Percentiles rank a stretch among this genome's conserved stretches.
phyloP scores from a whole-genome alignment of 2,113 vertebrate species.

The Mirounga angustirostris region DNA sequence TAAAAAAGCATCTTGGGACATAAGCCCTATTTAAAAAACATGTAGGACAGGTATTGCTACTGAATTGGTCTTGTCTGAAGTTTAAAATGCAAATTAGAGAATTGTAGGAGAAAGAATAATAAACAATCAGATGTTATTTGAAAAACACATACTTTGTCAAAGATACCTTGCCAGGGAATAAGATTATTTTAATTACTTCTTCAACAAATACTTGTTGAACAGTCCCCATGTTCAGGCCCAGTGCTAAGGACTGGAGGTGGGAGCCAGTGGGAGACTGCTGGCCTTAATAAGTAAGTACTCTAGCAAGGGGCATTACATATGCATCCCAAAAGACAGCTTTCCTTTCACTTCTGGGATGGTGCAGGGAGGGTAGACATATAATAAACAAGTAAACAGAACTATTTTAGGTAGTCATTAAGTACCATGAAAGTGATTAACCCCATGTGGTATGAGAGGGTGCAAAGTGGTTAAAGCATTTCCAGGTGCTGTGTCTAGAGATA shows the following conservation, averaged over 20 bases:
- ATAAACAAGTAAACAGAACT: neutral
- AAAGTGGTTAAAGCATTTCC: neutral
- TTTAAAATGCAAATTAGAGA: conserved; percentile 35
- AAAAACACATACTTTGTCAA: neutral
- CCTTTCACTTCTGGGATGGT: neutral
- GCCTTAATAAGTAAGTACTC: neutral
- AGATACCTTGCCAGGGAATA: neutral
- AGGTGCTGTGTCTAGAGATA: neutral
- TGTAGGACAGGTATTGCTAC: neutral
- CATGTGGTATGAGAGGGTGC: neutral
- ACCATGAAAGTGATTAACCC: neutral
- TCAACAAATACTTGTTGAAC: neutral
- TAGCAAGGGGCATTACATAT: neutral
- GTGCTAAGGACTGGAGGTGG: neutral
- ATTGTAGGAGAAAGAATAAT: neutral
- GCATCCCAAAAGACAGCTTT: neutral
- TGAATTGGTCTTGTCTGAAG: neutral
- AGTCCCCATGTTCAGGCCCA: neutral
- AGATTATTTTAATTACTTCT: neutral
- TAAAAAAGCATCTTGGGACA: neutral
- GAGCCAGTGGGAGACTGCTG: neutral
- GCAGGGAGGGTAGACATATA: neutral
- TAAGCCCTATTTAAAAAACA: neutral
- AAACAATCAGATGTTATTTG: conserved; percentile 3
- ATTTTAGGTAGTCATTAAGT: neutral